Evolutionary conservation across 2,797 vertebrate genomes (phyloP), one percentile per base, ranked within the genome.

Genomic region (Sebastes itinus): DNA sequence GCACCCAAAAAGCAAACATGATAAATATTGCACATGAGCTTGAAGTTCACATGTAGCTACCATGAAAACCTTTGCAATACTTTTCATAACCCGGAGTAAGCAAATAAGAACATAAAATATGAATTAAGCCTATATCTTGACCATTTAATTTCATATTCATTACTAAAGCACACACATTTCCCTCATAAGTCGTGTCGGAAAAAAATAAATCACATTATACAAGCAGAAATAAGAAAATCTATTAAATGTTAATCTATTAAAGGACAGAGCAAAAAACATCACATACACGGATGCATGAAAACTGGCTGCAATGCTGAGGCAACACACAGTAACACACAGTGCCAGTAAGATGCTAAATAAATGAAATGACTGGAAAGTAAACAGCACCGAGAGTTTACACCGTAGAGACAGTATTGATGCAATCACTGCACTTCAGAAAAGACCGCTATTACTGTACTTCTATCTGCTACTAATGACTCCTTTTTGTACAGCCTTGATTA

Each of bases 11-110:
- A 30, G 60, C 23, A 83, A 84, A 77, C 59, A 72, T 32, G 49
- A 69, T 81, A 63, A 84, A 88, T 89, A 81, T 83, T 81, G 66
- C 55, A 77, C 54, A 72, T 9, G 18, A 66, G 54, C 5, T 81
- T 69, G 32, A 72, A 73, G 70, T 64, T 75, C 8, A 49, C n/a
- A 28, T 25, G 4, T 35, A 11, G 27, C 42, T 59, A 27, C 2
- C 14, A 70, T 20, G 52, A 65, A 27, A 78, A 63, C 23, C 18
- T 25, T 35, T 4, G 22, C 5, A 2, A 1, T 20, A 46, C 8
- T 42, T 28, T 65, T 46, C 4, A 18, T 75, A 59, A 52, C 7
- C 13, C 2, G 16, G 14, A 64, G 13, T 18, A 58, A 77, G 55
- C 16, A 81, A 75, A 84, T 18, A 35, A 56, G 9, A 62, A 46